Conservation (phyloP, 1,140 invertebrate species). For the Lucilia cuprina region DNA sequence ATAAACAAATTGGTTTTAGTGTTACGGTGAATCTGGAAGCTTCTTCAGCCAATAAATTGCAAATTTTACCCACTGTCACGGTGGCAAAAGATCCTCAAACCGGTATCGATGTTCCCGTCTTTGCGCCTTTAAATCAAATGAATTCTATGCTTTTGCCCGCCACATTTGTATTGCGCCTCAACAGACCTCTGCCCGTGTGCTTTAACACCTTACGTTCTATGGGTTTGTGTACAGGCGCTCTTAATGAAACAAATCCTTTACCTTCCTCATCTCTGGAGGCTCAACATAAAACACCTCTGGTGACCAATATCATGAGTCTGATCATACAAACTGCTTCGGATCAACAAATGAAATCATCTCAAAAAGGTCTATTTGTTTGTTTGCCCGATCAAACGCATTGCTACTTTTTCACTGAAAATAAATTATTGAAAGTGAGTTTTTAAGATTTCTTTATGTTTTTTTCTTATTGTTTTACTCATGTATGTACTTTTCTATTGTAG, state of each 20-base stretch:
- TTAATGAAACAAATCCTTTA: conserved; percentile 68
- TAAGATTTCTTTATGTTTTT: neutral
- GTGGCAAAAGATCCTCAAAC: conserved; percentile 77
- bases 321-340: conserved; percentile 53
- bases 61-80: conserved; percentile 81
- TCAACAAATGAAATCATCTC: conserved; percentile 46
- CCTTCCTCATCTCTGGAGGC: conserved; percentile 64
- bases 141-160: conserved; percentile 91
- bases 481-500: conserved; percentile 48
- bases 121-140: conserved; percentile 76
- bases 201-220: conserved; percentile 42
- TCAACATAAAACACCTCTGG: neutral
- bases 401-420: conserved; percentile 88
- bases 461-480: neutral
- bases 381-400: conserved; percentile 92
- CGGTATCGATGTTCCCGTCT: conserved; percentile 78
- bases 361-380: conserved; percentile 69
- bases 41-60: conserved; percentile 86
- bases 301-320: conserved; percentile 48
- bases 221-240: conserved; percentile 60
- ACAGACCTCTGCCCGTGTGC: conserved; percentile 82
- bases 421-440: conserved; percentile 67
- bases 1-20: conserved; percentile 76
- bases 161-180: conserved; percentile 87
- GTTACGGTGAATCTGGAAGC: conserved; percentile 91